Percentiles rank a stretch among this genome's conserved stretches.
phyloP scores from a whole-genome alignment of 1,140 invertebrate species.

The Phortica variegata region DNA sequence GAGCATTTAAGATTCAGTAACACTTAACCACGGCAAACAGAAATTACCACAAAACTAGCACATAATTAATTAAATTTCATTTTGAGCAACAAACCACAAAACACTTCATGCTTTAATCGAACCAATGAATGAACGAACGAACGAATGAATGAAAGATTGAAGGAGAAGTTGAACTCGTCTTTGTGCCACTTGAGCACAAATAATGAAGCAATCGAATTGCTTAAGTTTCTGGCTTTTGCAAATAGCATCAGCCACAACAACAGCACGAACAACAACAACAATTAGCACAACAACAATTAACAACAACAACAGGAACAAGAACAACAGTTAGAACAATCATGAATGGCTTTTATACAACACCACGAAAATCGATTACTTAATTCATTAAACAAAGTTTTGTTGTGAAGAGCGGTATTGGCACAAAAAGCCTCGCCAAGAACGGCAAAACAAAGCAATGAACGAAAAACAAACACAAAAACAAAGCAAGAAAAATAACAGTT shows the following conservation, averaged over 20 bases:
- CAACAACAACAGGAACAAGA: slow-evolving; percentile 6
- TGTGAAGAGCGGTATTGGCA: too few relatives aligned
- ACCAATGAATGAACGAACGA: too few relatives aligned
- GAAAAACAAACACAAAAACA: slow-evolving; percentile 18
- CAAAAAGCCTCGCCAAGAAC: neutral
- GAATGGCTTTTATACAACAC: slow-evolving; percentile 42
- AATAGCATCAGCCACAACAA: slow-evolving; percentile 12
- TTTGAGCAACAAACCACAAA: too few relatives aligned
- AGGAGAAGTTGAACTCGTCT: slow-evolving; percentile 6
- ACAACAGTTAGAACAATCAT: slow-evolving; percentile 35
- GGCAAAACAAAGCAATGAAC: slow-evolving; percentile 21
- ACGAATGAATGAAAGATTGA: too few relatives aligned
- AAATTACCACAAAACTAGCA: too few relatives aligned
- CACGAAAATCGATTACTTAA: slow-evolving; percentile 24
- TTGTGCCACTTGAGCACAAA: neutral
- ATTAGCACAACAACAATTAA: slow-evolving; percentile 21
- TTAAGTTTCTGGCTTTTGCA: too few relatives aligned
- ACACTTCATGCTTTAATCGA: too few relatives aligned
- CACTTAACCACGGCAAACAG: too few relatives aligned
- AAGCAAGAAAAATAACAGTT: neutral
- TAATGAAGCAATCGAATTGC: slow-evolving; percentile 17
- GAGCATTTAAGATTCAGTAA: too few relatives aligned
- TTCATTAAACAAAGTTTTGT: slow-evolving; percentile 45
- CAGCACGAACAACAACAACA: slow-evolving; percentile 17
- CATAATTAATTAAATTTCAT: too few relatives aligned